These are phyloP conservation scores for Lithobates sylvaticus DNA, from an alignment of 2,797 vertebrate genomes.

Conservation along the genomic window DNA sequence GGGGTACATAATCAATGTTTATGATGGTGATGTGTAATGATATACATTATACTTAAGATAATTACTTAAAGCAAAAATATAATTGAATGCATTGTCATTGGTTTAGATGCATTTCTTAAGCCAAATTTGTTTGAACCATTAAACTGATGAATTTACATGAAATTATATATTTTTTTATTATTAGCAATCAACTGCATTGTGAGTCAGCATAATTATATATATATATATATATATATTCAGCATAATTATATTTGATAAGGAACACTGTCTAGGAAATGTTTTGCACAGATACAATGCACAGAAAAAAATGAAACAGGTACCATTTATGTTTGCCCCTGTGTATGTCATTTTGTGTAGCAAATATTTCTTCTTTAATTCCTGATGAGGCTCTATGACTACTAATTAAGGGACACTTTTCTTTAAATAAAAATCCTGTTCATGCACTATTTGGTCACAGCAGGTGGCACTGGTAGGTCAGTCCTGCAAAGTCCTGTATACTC, in stretches of 20 bases:
- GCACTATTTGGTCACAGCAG: background rate
- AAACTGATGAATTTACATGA: background rate
- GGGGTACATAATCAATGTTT: background rate
- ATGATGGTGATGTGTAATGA: background rate
- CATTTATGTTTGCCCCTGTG: background rate
- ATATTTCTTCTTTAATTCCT: background rate
- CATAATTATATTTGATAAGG: background rate
- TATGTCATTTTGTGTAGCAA: background rate
- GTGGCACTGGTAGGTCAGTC: slow-evolving; percentile 1
- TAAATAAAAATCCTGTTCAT: background rate
- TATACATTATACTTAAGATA: background rate
- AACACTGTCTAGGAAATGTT: background rate
- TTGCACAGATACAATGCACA: background rate
- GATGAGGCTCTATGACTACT: background rate
- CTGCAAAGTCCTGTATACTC: background rate
- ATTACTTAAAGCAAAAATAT: background rate
- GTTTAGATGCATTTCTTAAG: background rate
- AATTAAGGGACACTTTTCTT: background rate
- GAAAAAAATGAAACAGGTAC: background rate
- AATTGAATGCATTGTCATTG: background rate
- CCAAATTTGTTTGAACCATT: background rate
- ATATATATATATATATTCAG: no score
- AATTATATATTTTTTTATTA: background rate
- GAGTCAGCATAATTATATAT: background rate
- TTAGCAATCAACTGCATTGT: background rate